phyloP scores from a whole-genome alignment of 92 coral and sea anemone genomes.

The Muricea muricata region DNA sequence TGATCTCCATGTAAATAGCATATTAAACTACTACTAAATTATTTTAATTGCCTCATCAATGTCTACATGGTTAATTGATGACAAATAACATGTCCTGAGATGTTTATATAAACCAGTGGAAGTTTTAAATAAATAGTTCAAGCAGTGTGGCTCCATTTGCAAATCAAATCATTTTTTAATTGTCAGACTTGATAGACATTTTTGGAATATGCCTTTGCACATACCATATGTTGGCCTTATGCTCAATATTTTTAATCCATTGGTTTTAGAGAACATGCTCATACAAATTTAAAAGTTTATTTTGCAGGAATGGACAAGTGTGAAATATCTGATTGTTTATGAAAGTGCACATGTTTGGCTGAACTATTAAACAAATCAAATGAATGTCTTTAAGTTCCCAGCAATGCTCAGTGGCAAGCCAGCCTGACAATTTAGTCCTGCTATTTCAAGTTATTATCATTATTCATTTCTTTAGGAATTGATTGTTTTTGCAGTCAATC shows the following conservation, averaged over 20 bases:
- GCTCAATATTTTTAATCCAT: neutral
- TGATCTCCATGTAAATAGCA: neutral
- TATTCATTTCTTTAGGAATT: too few relatives aligned
- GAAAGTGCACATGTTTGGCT: too few relatives aligned
- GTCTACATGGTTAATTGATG: slow-evolving; percentile 5
- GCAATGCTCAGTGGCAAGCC: too few relatives aligned
- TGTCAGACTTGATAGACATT: neutral
- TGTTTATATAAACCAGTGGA: neutral
- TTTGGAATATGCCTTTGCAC: neutral
- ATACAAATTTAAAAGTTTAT: too few relatives aligned
- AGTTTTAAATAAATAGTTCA: neutral
- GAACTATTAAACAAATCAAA: too few relatives aligned
- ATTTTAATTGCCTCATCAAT: neutral
- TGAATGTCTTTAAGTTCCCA: too few relatives aligned
- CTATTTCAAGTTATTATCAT: too few relatives aligned
- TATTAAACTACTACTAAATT: neutral
- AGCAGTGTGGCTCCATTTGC: neutral
- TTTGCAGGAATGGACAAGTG: too few relatives aligned
- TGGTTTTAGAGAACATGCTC: neutral
- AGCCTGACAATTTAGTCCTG: too few relatives aligned
- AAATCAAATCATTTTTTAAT: neutral
- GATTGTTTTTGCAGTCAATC: too few relatives aligned
- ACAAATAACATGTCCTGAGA: neutral
- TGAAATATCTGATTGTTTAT: too few relatives aligned
- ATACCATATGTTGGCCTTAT: neutral